These are phyloP conservation scores for Hydra vulgaris DNA, from an alignment of 30 jellyfish, hydroid and myxozoan genomes.

Conservation along the genomic window DNA sequence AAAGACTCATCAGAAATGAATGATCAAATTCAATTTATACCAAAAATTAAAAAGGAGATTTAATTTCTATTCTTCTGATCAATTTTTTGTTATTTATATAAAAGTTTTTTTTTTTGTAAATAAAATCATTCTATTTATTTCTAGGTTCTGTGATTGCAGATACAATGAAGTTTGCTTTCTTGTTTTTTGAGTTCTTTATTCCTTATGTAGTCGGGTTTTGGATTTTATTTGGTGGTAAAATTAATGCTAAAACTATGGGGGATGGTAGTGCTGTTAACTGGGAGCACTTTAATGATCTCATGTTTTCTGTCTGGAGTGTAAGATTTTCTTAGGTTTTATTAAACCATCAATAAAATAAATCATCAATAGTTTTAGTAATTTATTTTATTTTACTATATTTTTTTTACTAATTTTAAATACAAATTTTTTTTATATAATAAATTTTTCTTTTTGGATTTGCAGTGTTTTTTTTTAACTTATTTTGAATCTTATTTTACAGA, in stretches of 20 bases:
- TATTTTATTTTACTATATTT: no score
- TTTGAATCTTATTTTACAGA: slow-evolving; percentile 21
- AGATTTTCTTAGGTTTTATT: background rate
- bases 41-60: no score
- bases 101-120: no score
- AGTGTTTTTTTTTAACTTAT: background rate
- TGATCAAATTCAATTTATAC: no score
- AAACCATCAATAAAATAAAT: no score
- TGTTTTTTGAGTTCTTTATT: slow-evolving; percentile 83
- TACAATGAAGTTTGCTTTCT: slow-evolving; percentile 74
- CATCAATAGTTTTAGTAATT: no score
- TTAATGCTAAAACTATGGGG: slow-evolving; percentile 59
- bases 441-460: background rate
- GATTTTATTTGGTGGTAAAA: slow-evolving; percentile 82
- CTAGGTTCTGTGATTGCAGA: slow-evolving; percentile 83
- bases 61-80: no score
- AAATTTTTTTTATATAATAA: no score
- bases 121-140: background rate
- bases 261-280: slow-evolving; percentile 53
- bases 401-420: no score
- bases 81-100: no score
- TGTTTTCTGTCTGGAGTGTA: slow-evolving; percentile 92
- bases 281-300: slow-evolving; percentile 77
- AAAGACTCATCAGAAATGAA: no score
- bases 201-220: slow-evolving; percentile 93